A percentile compares a stretch with the other conserved stretches of the same genome.
Evolutionary conservation across 2,888 invertebrate genomes (phyloP).

Genomic region (Leptinotarsa rubiginosa): DNA sequence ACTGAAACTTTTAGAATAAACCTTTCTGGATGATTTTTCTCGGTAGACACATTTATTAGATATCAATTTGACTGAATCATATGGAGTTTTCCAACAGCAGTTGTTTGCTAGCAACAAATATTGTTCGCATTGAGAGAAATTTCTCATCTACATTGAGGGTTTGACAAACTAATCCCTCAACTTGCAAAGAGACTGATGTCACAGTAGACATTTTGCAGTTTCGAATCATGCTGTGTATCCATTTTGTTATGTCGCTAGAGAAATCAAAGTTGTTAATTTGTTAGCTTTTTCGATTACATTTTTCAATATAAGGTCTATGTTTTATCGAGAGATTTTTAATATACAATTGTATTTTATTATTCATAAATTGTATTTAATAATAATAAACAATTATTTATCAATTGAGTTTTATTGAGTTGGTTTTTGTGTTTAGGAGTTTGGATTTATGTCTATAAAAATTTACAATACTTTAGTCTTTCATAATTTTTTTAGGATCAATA

Average conservation of each 20-base stretch:
- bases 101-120: conserved; percentile 27
- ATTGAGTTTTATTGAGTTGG: background rate
- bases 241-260: conserved; percentile 26
- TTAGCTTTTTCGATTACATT: conserved; percentile 35
- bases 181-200: conserved; percentile 59
- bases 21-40: conserved; percentile 5
- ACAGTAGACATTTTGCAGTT: conserved; percentile 58
- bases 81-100: conserved; percentile 34
- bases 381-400: conserved; percentile 42
- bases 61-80: conserved; percentile 45
- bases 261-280: conserved; percentile 29
- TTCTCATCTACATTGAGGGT: conserved; percentile 38
- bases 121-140: conserved; percentile 46
- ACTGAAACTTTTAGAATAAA: background rate
- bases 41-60: conserved; percentile 34
- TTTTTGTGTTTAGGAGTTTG: too few relatives aligned
- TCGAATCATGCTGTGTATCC: conserved; percentile 37
- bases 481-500: too few relatives aligned
- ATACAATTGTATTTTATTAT: conserved; percentile 55
- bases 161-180: conserved; percentile 40
- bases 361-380: conserved; percentile 53
- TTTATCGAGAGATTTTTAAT: conserved; percentile 54
- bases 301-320: conserved; percentile 44
- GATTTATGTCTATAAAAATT: too few relatives aligned
- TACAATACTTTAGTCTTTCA: too few relatives aligned